Conservation (phyloP, 2,888 invertebrate genomes). For the Timandra comae region DNA sequence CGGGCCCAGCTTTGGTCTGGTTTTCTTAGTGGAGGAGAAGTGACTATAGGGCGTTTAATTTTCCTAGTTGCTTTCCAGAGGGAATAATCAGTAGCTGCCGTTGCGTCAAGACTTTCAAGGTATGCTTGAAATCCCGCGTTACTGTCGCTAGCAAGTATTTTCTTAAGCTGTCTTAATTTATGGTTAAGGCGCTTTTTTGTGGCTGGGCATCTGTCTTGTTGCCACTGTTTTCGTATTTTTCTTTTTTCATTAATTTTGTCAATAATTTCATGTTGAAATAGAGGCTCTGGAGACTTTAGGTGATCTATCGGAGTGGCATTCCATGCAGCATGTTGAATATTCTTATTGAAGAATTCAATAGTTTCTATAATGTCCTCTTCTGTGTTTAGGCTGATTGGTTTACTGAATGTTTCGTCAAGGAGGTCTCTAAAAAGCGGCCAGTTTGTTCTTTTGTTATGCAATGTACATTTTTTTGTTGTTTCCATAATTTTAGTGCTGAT, state of each 20-base stretch:
- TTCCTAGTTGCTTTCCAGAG: constrained; percentile 20
- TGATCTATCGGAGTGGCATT: constrained; percentile 8
- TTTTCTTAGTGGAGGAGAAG: constrained; percentile 7
- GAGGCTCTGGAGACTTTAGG: constrained; percentile 1
- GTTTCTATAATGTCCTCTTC: neutral
- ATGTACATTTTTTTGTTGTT: constrained; percentile 6
- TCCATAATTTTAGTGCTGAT: neutral
- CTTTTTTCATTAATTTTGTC: constrained; percentile 13
- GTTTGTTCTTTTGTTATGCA: constrained; percentile 12
- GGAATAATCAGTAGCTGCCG: constrained; percentile 12
- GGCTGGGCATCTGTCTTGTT: constrained; percentile 8
- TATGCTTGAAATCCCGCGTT: neutral
- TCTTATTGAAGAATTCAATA: neutral
- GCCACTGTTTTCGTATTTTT: constrained; percentile 13
- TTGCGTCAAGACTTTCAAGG: constrained; percentile 9
- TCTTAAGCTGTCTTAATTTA: constrained; percentile 6
- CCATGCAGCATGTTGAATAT: constrained; percentile 22
- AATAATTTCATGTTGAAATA: constrained; percentile 6
- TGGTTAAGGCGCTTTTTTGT: constrained; percentile 13
- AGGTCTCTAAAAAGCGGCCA: constrained; percentile 11
- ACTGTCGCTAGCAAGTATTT: neutral
- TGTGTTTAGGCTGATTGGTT: constrained; percentile 5
- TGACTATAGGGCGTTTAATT: constrained; percentile 9
- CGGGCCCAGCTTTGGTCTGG: constrained; percentile 9
- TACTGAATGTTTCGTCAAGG: constrained; percentile 2